Conservation (phyloP, 2,888 invertebrate genomes). For the Sialis fuliginosa region DNA sequence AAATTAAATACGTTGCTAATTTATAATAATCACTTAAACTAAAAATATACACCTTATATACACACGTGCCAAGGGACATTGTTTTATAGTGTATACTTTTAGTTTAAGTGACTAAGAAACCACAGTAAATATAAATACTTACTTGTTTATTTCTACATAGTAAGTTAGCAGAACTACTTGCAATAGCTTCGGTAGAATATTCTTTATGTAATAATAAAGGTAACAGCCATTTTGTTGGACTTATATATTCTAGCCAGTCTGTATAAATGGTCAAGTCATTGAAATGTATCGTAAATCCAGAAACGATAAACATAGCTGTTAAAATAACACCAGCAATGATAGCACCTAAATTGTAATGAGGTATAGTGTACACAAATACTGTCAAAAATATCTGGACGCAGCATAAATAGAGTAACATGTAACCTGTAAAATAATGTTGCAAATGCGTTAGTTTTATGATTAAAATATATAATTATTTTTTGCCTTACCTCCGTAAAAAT, state of each 20-base stretch:
- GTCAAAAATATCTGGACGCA: slow-evolving; percentile 49
- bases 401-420: slow-evolving; percentile 52
- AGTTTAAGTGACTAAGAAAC: not conserved
- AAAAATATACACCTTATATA: not conserved
- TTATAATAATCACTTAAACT: too few species aligned
- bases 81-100: not conserved
- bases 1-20: not conserved
- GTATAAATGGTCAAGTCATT: slow-evolving; percentile 46
- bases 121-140: slow-evolving; percentile 11
- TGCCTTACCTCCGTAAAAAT: slow-evolving; percentile 46
- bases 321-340: slow-evolving; percentile 40
- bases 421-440: slow-evolving; percentile 29
- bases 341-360: slow-evolving; percentile 44
- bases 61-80: too few species aligned
- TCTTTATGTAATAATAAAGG: slow-evolving; percentile 49
- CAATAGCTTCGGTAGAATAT: slow-evolving; percentile 42
- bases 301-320: slow-evolving; percentile 38
- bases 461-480: not conserved
- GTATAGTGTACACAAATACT: slow-evolving; percentile 46
- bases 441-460: not conserved
- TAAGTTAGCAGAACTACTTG: slow-evolving; percentile 31
- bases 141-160: slow-evolving; percentile 59
- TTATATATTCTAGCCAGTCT: slow-evolving; percentile 46
- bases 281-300: slow-evolving; percentile 52
- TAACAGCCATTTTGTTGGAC: slow-evolving; percentile 56